phyloP scores from a whole-genome alignment of 92 coral and sea anemone genomes.

The Phenganax marumi region DNA sequence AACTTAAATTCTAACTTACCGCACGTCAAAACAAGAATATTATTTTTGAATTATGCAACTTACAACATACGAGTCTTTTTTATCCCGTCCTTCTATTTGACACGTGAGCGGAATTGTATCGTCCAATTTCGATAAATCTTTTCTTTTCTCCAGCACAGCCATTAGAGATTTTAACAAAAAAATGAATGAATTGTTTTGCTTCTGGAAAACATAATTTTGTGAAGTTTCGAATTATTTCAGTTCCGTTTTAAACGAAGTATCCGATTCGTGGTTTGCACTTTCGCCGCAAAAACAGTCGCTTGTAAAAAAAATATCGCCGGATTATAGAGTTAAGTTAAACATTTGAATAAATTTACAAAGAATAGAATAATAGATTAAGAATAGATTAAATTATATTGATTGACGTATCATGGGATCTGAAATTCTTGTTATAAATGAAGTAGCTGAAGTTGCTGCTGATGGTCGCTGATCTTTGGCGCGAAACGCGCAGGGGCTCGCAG shows the following conservation, averaged over 20 bases:
- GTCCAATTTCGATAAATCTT: constrained; percentile 50
- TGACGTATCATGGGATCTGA: no score
- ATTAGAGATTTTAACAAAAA: constrained; percentile 20
- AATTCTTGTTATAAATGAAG: no score
- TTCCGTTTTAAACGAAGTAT: background rate
- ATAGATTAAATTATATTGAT: no score
- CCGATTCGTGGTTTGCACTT: background rate
- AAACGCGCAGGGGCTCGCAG: no score
- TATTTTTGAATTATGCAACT: constrained; percentile 21
- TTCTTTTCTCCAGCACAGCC: constrained; percentile 67
- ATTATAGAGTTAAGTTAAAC: background rate
- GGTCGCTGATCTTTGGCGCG: no score
- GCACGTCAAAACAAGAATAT: no score
- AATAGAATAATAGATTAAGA: no score
- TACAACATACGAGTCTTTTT: constrained; percentile 86
- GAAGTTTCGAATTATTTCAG: constrained; percentile 3
- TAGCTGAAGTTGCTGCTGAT: no score
- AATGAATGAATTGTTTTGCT: background rate
- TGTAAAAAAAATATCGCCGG: constrained; percentile 14
- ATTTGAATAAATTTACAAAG: background rate
- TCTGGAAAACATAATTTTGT: background rate
- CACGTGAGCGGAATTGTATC: constrained; percentile 86
- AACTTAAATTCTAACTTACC: background rate
- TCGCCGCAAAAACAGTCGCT: background rate
- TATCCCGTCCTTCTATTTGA: constrained; percentile 80